phyloP scores from a whole-genome alignment of 2,797 vertebrate genomes.

The Cynodonichthys magdalenae region DNA sequence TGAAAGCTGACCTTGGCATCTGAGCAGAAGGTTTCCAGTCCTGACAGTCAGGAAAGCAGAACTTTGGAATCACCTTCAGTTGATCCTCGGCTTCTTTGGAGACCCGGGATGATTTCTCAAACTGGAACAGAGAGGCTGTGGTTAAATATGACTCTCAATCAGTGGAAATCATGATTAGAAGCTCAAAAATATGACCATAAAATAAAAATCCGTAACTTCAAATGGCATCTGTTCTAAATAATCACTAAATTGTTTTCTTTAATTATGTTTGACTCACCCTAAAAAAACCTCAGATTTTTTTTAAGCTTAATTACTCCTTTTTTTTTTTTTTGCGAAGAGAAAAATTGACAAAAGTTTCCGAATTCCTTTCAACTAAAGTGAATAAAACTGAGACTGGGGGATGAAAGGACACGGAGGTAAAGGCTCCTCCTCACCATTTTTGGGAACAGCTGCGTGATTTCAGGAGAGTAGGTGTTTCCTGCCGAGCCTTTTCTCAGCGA shows the following conservation, averaged over 20 bases:
- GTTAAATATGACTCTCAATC: slow-evolving; percentile 7
- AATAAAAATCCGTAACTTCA: too few relatives aligned
- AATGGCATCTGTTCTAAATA: too few relatives aligned
- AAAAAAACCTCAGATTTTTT: too few relatives aligned
- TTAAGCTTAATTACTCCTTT: too few relatives aligned
- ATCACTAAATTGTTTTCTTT: too few relatives aligned
- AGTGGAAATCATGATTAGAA: not conserved
- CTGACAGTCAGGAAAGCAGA: slow-evolving; percentile 95
- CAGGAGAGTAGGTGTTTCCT: slow-evolving; percentile 85
- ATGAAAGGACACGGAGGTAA: not conserved
- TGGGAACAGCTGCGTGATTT: slow-evolving; percentile 96
- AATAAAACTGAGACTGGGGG: not conserved
- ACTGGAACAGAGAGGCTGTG: slow-evolving; percentile 70
- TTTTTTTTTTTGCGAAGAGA: not conserved
- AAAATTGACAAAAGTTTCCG: not conserved
- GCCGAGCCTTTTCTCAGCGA: slow-evolving; percentile 88
- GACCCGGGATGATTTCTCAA: slow-evolving; percentile 89
- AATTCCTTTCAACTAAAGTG: slow-evolving; percentile 12
- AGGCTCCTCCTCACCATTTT: slow-evolving; percentile 83
- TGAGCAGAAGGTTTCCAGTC: slow-evolving; percentile 92
- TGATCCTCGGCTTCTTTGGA: slow-evolving; percentile 94
- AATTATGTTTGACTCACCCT: too few relatives aligned
- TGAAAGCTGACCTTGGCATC: slow-evolving; percentile 84
- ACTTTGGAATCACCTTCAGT: slow-evolving; percentile 94
- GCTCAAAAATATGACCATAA: not conserved